Evolutionary conservation across 2,888 invertebrate genomes (phyloP).

Genomic region (Apoda limacodes): DNA sequence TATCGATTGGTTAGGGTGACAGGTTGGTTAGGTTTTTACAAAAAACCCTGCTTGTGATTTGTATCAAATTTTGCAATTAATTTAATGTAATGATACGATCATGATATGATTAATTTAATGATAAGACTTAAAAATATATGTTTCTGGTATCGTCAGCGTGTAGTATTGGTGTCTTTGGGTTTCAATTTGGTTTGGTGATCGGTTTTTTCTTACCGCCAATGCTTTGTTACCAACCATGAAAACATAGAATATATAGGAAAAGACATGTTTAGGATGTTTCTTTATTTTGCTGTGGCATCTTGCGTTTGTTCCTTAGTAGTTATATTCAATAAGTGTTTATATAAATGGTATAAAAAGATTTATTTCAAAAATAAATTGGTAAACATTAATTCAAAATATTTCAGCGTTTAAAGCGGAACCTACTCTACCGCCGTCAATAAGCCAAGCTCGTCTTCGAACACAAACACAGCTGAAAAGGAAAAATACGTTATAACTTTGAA

Average conservation of each 20-base stretch:
- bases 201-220: constrained; percentile 78
- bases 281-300: constrained; percentile 43
- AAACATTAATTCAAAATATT: too few relatives aligned
- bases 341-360: not conserved
- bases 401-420: constrained; percentile 64
- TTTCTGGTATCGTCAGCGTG: constrained; percentile 71
- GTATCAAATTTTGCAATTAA: too few relatives aligned
- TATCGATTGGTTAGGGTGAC: too few relatives aligned
- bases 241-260: constrained; percentile 49
- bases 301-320: constrained; percentile 68
- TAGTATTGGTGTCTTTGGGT: constrained; percentile 79
- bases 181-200: constrained; percentile 77
- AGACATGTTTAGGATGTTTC: constrained; percentile 31
- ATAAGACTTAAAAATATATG: too few relatives aligned
- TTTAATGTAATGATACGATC: too few relatives aligned
- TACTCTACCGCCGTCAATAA: constrained; percentile 62
- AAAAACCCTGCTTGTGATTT: too few relatives aligned
- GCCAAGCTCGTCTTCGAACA: constrained; percentile 47
- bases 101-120: too few relatives aligned
- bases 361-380: too few relatives aligned
- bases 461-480: constrained; percentile 7
- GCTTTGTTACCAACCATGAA: constrained; percentile 51
- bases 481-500: constrained; percentile 34
- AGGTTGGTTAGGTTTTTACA: too few relatives aligned
- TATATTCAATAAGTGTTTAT: constrained; percentile 42